Conservation (phyloP, 2,113 vertebrate genomes). For the Centropus bengalensis region DNA sequence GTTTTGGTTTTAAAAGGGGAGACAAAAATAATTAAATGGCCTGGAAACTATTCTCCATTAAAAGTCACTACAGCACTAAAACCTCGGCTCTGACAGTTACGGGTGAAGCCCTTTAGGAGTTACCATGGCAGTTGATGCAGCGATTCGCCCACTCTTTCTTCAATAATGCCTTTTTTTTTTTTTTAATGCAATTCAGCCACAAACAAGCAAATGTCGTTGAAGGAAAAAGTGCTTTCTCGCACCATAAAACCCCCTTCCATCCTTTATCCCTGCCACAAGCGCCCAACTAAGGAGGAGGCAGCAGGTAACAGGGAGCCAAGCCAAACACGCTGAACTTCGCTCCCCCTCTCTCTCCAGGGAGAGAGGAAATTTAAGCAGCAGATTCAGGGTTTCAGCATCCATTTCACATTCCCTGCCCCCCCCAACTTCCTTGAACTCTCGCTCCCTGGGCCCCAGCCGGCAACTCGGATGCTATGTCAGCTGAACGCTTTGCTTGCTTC, state of each 20-base stretch:
- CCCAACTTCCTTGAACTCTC: neutral
- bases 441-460: neutral
- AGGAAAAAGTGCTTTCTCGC: constrained; percentile 8
- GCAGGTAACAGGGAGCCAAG: constrained; percentile 18
- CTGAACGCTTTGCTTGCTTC: neutral
- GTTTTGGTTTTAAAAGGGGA: constrained; percentile 13
- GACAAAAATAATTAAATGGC: constrained; percentile 42
- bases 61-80: constrained; percentile 39
- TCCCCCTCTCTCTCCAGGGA: constrained; percentile 14
- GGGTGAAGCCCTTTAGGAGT: constrained; percentile 61
- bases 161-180: constrained; percentile 43
- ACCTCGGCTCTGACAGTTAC: constrained; percentile 32
- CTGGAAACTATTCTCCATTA: constrained; percentile 35
- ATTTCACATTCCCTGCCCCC: constrained; percentile 27
- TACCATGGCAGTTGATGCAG: constrained; percentile 66
- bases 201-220: constrained; percentile 41
- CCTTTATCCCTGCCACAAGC: neutral
- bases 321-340: neutral
- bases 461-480: constrained; percentile 7
- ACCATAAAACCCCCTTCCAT: neutral
- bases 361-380: constrained; percentile 43
- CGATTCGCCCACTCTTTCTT: constrained; percentile 47
- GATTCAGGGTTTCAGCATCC: constrained; percentile 7
- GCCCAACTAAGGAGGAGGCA: neutral
- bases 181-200: constrained; percentile 30